phyloP scores from a whole-genome alignment of 1,140 invertebrate species.

The Brachionus asplanchnoidis region DNA sequence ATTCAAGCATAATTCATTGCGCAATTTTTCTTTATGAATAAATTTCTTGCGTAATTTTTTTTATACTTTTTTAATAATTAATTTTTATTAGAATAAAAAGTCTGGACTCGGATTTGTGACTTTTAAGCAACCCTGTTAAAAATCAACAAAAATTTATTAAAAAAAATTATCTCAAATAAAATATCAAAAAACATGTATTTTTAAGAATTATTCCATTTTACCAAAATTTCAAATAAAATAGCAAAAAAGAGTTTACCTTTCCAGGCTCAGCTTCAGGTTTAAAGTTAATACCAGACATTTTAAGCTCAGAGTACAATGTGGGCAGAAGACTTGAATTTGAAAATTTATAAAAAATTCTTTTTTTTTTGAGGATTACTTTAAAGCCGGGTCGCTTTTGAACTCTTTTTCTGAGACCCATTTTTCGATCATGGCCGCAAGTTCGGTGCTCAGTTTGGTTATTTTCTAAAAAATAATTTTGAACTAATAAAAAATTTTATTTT shows the following conservation, averaged over 20 bases:
- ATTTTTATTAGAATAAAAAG: too few species aligned
- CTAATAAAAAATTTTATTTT: neutral
- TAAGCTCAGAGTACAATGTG: neutral
- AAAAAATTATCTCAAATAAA: too few species aligned
- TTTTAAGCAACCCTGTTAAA: too few species aligned
- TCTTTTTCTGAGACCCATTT: slow-evolving; percentile 34
- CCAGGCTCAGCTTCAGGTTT: neutral
- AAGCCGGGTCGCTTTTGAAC: slow-evolving; percentile 12
- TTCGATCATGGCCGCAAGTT: slow-evolving; percentile 7
- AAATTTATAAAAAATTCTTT: neutral
- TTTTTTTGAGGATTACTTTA: neutral
- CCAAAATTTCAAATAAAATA: too few species aligned
- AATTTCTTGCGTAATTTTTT: too few species aligned
- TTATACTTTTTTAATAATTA: too few species aligned
- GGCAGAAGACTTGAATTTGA: neutral
- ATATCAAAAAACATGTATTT: too few species aligned
- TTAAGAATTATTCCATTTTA: too few species aligned
- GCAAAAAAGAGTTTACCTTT: neutral
- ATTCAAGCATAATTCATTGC: too few species aligned
- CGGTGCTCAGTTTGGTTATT: slow-evolving; percentile 6
- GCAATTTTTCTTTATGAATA: too few species aligned
- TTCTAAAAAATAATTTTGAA: slow-evolving; percentile 14
- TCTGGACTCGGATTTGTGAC: too few species aligned
- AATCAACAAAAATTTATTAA: too few species aligned
- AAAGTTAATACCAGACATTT: neutral